These are phyloP conservation scores for Danio choprae DNA, from an alignment of 2,797 vertebrate species.

Conservation along the genomic window DNA sequence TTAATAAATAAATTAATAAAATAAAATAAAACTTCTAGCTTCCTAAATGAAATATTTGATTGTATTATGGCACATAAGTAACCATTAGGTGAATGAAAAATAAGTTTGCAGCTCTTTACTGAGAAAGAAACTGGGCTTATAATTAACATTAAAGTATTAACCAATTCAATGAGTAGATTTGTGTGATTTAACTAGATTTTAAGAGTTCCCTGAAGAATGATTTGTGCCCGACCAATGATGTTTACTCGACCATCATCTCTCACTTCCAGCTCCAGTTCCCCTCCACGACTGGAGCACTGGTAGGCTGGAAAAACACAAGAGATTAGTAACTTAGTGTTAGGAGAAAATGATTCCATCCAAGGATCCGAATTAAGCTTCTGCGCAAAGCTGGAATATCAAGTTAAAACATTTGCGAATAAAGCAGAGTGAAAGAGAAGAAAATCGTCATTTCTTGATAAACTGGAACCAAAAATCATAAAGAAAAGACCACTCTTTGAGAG, in stretches of 20 bases:
- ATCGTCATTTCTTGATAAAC: no score
- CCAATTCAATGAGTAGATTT: no score
- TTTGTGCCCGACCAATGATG: conserved; percentile 75
- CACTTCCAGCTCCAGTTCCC: conserved; percentile 83
- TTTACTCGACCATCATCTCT: conserved; percentile 81
- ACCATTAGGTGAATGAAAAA: background rate
- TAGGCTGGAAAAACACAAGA: conserved; percentile 75
- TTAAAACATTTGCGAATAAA: no score
- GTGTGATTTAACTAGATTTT: no score
- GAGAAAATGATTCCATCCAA: no score
- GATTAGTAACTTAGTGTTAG: no score
- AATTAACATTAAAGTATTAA: background rate
- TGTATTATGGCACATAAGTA: background rate
- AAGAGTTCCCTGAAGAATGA: conserved; percentile 82
- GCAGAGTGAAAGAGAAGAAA: no score
- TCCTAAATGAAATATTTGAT: background rate
- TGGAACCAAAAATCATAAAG: no score
- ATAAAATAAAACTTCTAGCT: background rate
- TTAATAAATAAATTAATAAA: no score
- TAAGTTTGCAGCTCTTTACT: background rate
- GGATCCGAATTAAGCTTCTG: no score
- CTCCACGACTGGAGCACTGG: conserved; percentile 88
- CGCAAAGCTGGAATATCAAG: no score
- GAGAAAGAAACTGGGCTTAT: background rate
- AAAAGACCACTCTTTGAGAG: no score